Base-by-base conservation (phyloP, 2,113 vertebrate genomes). In the Toxotes jaculatrix region DNA sequence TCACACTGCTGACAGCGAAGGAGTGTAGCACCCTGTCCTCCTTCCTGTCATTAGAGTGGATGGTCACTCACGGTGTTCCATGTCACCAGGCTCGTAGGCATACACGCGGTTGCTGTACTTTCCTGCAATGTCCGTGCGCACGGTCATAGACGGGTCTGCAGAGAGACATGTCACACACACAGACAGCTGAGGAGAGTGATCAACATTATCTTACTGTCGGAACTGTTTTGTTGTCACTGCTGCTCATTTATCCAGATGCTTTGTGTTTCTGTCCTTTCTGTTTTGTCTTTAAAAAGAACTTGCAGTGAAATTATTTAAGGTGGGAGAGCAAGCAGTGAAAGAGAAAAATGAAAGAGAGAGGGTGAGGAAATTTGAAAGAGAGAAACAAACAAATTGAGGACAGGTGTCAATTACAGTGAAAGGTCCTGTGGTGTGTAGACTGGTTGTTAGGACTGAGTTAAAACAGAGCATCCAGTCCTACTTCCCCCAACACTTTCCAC, bases 111-210 rank as follows among this genome's bases (percentile, higher is more conserved):
- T 94, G 23, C 1, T 1, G 14, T 94, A 92, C 68, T 82, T 93
- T 66, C 95, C 93, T 1, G 1, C 21, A 27, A 96, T 91, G 55
- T 96, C 94, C 32, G 60, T 62, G 23, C 91, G 77, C 56, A 95
- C 94, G 4, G 88, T 88, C 91, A 63, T 42, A 0, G 92, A 87
- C 6, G 94, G 94, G 87, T 96, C 95, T 96, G 91, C 27, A 62
- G 42, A 83, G 11, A 12, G 4, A 59, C 9, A 31, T 0, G 19
- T 32, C 45, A 47, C 56, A 83, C 65, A 65, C 23, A 55, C 5
- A 11, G 8, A 45, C 11, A 59, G 47, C 14, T 65, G 32, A 16
- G 51, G 31, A 67, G 31, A 43, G 17, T 8, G 19, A 34, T 56
- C 38, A 40, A 40, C 38, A 40, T 40, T 21, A 40, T 0, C 17